Percentiles rank a stretch among this genome's conserved stretches.
Evolutionary conservation across 2,888 invertebrate genomes (phyloP).

Genomic region (Helleia helle): DNA sequence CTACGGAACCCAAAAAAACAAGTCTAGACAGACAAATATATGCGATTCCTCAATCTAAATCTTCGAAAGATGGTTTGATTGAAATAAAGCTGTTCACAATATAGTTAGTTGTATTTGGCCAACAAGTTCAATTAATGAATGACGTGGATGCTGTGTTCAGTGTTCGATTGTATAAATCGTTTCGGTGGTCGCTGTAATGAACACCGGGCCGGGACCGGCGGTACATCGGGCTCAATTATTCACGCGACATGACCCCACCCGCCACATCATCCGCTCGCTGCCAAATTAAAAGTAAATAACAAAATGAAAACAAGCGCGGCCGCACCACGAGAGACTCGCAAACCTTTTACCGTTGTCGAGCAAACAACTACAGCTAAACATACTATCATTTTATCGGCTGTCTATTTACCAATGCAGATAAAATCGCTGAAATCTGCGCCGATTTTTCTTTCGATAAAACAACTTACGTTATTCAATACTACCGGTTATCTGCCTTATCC

Average conservation of each 20-base stretch:
- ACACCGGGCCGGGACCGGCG: not conserved
- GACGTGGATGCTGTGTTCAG: not conserved
- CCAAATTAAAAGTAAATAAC: constrained; percentile 75
- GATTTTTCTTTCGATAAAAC: constrained; percentile 25
- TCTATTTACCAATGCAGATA: constrained; percentile 58
- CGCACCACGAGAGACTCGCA: constrained; percentile 64
- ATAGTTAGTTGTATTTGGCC: not conserved
- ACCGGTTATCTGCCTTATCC: constrained; percentile 3
- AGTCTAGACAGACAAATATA: no score
- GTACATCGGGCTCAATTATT: constrained; percentile 56
- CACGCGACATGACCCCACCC: constrained; percentile 55
- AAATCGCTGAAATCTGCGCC: constrained; percentile 44
- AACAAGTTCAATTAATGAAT: not conserved
- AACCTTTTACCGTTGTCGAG: constrained; percentile 70
- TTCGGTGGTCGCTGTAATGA: constrained; percentile 1
- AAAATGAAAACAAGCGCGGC: constrained; percentile 67
- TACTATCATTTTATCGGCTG: constrained; percentile 65
- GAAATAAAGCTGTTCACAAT: not conserved
- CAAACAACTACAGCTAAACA: constrained; percentile 68
- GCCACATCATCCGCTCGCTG: constrained; percentile 69
- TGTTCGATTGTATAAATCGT: not conserved
- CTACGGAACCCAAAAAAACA: no score
- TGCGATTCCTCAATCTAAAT: no score
- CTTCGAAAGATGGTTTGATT: not conserved
- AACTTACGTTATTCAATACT: constrained; percentile 3